phyloP scores from a whole-genome alignment of 2,888 invertebrate species.

The Mimachlamys varia region DNA sequence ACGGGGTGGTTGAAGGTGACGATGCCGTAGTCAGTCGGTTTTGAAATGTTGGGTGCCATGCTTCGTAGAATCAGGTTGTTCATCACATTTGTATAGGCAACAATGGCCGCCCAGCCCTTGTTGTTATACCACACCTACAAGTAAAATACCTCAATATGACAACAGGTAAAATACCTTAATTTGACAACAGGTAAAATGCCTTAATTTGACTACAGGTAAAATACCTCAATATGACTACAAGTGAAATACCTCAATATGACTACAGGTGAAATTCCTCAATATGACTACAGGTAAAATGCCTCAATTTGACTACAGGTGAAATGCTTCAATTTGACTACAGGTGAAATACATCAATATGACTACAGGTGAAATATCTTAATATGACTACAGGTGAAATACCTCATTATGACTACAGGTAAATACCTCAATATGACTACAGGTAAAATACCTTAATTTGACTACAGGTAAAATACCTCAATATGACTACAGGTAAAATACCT shows the following conservation, averaged over 20 bases:
- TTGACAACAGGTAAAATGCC: not conserved
- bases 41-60: conserved; percentile 78
- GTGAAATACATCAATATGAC: too few species aligned
- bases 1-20: conserved; percentile 79
- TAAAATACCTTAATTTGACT: not conserved
- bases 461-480: not conserved
- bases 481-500: not conserved
- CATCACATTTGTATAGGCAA: conserved; percentile 81
- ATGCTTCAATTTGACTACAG: too few species aligned
- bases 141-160: not conserved
- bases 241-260: not conserved
- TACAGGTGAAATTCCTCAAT: not conserved
- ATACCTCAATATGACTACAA: not conserved
- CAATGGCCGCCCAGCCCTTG: conserved; percentile 81
- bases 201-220: not conserved
- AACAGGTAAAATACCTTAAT: not conserved
- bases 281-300: too few species aligned
- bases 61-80: conserved; percentile 82
- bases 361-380: too few species aligned
- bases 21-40: conserved; percentile 82
- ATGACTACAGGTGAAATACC: too few species aligned
- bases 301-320: too few species aligned
- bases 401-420: conserved; percentile 55
- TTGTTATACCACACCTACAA: conserved; percentile 77
- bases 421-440: not conserved